Percentiles rank a stretch among this genome's conserved stretches.
Evolutionary conservation across 2,113 vertebrate species (phyloP).

Genomic region (Eulacestoma nigropectus): DNA sequence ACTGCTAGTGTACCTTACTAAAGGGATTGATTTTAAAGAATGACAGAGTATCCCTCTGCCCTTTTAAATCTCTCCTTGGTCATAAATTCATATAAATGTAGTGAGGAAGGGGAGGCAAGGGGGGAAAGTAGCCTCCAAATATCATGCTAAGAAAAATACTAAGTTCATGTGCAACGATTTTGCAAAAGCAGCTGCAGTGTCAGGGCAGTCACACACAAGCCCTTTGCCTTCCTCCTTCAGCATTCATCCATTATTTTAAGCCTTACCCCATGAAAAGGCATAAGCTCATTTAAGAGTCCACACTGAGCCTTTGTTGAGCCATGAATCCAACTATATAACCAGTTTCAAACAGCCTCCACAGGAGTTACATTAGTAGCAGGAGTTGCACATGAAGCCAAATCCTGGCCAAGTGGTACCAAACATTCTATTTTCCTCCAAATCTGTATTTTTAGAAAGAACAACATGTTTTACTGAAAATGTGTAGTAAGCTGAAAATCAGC

Average conservation of each 20-base stretch:
- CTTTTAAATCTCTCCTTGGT: neutral
- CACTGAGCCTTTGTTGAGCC: neutral
- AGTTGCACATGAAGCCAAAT: neutral
- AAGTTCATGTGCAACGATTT: neutral
- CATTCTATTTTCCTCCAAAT: neutral
- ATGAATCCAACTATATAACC: neutral
- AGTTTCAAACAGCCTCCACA: neutral
- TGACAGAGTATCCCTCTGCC: neutral
- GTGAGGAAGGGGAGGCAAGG: accelerated
- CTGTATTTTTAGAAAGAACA: constrained; percentile 27
- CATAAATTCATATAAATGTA: neutral
- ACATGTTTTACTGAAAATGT: neutral
- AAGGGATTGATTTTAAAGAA: neutral
- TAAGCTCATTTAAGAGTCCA: neutral
- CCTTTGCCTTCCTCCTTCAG: neutral
- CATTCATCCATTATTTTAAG: neutral
- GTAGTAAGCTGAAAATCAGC: neutral
- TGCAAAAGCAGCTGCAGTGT: neutral
- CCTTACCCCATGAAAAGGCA: neutral
- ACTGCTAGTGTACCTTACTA: neutral
- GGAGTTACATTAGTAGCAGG: neutral
- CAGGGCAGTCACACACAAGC: neutral
- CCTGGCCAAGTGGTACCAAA: neutral
- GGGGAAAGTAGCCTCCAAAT: neutral
- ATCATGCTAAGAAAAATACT: neutral